phyloP scores from a whole-genome alignment of 2,888 invertebrate species.

The Steinernema carpocapsae region DNA sequence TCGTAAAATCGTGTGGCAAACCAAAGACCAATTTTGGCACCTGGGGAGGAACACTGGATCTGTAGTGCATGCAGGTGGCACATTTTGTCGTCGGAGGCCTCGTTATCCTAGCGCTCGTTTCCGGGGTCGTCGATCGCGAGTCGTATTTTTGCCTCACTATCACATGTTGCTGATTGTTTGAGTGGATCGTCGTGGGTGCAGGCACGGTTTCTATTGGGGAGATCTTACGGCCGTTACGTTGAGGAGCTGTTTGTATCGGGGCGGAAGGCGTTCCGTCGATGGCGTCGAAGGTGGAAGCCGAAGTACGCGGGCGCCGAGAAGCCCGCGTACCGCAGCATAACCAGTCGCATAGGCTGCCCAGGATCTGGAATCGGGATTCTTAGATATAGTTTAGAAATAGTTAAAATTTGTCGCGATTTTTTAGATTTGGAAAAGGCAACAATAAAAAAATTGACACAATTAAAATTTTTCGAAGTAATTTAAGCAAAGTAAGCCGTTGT shows the following conservation, averaged over 20 bases:
- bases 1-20: not conserved
- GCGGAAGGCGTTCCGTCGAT: slow-evolving; percentile 28
- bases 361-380: slow-evolving; percentile 9
- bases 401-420: too few relatives aligned
- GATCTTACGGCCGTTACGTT: slow-evolving; percentile 15
- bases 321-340: slow-evolving; percentile 25
- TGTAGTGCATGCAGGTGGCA: not conserved
- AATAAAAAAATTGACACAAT: too few relatives aligned
- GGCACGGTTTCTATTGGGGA: not conserved
- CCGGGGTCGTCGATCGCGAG: not conserved
- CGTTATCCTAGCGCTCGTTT: slow-evolving; percentile 3
- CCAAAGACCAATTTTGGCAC: slow-evolving; percentile 10
- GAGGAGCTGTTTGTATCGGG: not conserved
- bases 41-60: not conserved
- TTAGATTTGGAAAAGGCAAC: too few relatives aligned
- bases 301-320: slow-evolving; percentile 6
- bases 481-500: too few relatives aligned
- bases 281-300: not conserved
- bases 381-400: too few relatives aligned
- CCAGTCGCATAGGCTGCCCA: slow-evolving; percentile 25
- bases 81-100: not conserved
- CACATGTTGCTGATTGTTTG: slow-evolving; percentile 11
- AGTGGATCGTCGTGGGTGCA: not conserved
- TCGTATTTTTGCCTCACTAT: slow-evolving; percentile 17
- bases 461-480: too few relatives aligned